These are phyloP conservation scores for Leptinotarsa undecemlineata DNA, from an alignment of 1,140 invertebrate species.

Conservation along the genomic window DNA sequence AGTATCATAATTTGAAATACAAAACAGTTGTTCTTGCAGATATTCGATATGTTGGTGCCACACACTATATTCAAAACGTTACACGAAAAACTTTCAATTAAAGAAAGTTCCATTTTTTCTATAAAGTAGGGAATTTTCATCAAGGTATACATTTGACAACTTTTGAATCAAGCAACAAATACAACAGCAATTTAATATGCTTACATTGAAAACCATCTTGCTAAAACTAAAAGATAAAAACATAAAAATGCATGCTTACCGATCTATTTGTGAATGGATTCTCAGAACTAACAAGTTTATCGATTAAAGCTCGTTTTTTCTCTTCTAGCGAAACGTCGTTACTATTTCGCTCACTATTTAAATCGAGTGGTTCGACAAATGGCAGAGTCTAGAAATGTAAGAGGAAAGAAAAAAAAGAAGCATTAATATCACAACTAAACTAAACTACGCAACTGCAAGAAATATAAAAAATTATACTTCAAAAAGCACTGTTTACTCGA, in stretches of 20 bases:
- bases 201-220: not conserved
- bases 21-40: too few relatives aligned
- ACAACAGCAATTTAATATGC: too few relatives aligned
- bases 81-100: too few relatives aligned
- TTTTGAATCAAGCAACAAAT: too few relatives aligned
- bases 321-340: slow-evolving; percentile 46
- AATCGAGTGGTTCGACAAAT: slow-evolving; percentile 48
- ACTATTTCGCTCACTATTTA: slow-evolving; percentile 37
- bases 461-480: not conserved
- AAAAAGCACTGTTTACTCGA: not conserved
- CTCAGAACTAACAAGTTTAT: slow-evolving; percentile 43
- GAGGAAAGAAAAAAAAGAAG: slow-evolving; percentile 21
- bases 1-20: too few relatives aligned
- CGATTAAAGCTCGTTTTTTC: slow-evolving; percentile 46
- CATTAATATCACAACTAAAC: slow-evolving; percentile 10
- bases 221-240: slow-evolving; percentile 20
- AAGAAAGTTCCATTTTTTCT: too few relatives aligned
- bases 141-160: too few relatives aligned
- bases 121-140: too few relatives aligned
- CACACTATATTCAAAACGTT: too few relatives aligned
- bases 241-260: slow-evolving; percentile 47
- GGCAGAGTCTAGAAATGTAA: slow-evolving; percentile 31
- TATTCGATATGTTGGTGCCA: too few relatives aligned
- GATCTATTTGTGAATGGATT: slow-evolving; percentile 46
- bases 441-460: not conserved